Percentiles rank a stretch among this genome's conserved stretches.
Evolutionary conservation across 1,140 invertebrate genomes (phyloP).

Genomic region (Drosophila nigromelanica): DNA sequence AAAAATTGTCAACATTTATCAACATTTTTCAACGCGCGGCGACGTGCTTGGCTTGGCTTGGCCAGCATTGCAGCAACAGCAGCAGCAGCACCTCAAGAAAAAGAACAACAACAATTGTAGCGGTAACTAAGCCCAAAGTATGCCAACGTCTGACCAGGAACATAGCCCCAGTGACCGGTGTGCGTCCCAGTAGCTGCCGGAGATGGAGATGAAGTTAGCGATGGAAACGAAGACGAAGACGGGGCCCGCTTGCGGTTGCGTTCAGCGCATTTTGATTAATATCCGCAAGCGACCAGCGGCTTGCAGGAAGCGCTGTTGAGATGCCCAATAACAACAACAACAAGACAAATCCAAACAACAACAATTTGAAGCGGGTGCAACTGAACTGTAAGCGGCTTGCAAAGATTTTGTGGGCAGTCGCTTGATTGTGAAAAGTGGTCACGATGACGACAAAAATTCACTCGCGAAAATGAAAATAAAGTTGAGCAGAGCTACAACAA

Average conservation of each 20-base stretch:
- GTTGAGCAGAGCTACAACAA: constrained; percentile 35
- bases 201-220: neutral
- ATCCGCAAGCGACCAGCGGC: constrained; percentile 64
- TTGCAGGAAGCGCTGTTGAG: constrained; percentile 34
- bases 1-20: constrained; percentile 83
- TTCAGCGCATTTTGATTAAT: constrained; percentile 73
- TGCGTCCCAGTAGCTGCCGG: constrained; percentile 17
- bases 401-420: constrained; percentile 61
- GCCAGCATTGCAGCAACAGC: constrained; percentile 32
- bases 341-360: constrained; percentile 3
- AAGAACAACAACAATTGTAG: constrained; percentile 43
- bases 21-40: constrained; percentile 80
- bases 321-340: constrained; percentile 26
- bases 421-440: constrained; percentile 79
- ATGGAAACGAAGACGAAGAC: constrained; percentile 11
- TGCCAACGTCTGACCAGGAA: constrained; percentile 48
- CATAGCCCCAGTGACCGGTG: constrained; percentile 14
- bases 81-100: constrained; percentile 25
- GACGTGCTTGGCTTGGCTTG: constrained; percentile 65
- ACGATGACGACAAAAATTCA: constrained; percentile 78
- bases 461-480: constrained; percentile 79
- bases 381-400: constrained; percentile 54
- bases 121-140: constrained; percentile 64
- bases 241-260: constrained; percentile 24
- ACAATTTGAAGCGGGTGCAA: constrained; percentile 39